phyloP scores from a whole-genome alignment of 1,140 invertebrate genomes.

The Sinonovacula constricta region DNA sequence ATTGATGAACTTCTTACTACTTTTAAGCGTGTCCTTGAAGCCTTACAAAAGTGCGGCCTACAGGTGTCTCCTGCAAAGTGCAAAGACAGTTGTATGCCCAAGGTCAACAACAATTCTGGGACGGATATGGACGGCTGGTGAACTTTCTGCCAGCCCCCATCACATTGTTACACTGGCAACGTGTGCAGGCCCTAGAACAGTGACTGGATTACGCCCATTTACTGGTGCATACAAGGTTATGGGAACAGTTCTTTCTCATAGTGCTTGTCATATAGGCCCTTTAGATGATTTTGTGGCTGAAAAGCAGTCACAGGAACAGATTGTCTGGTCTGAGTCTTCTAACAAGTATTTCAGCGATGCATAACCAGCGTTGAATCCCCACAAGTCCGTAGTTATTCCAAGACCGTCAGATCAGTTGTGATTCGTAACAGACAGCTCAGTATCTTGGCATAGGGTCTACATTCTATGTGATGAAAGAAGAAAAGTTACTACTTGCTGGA shows the following conservation, averaged over 20 bases:
- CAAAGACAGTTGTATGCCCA: slow-evolving; percentile 37
- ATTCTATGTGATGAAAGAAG: slow-evolving; percentile 36
- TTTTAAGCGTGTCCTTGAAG: slow-evolving; percentile 7
- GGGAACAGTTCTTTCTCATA: slow-evolving; percentile 23
- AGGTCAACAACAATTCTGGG: slow-evolving; percentile 44
- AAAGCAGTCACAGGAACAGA: slow-evolving; percentile 23
- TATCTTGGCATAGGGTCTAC: slow-evolving; percentile 32
- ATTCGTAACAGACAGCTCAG: slow-evolving; percentile 55
- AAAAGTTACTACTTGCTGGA: slow-evolving; percentile 33
- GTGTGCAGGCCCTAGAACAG: slow-evolving; percentile 38
- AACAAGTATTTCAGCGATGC: slow-evolving; percentile 14
- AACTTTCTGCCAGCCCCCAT: slow-evolving; percentile 46
- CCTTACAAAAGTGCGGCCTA: slow-evolving; percentile 27
- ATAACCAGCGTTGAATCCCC: not conserved
- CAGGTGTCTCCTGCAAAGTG: slow-evolving; percentile 30
- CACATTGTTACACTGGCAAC: slow-evolving; percentile 31
- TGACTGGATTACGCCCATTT: slow-evolving; percentile 39
- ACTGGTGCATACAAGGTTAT: slow-evolving; percentile 56
- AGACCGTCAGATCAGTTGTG: slow-evolving; percentile 48
- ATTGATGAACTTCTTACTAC: slow-evolving; percentile 20
- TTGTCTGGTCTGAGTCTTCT: slow-evolving; percentile 26
- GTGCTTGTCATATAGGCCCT: not conserved
- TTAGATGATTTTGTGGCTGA: slow-evolving; percentile 31
- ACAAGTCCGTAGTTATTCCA: slow-evolving; percentile 18
- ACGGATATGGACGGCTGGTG: slow-evolving; percentile 48